phyloP scores from a whole-genome alignment of 2,113 vertebrate species.

The Canis aureus region DNA sequence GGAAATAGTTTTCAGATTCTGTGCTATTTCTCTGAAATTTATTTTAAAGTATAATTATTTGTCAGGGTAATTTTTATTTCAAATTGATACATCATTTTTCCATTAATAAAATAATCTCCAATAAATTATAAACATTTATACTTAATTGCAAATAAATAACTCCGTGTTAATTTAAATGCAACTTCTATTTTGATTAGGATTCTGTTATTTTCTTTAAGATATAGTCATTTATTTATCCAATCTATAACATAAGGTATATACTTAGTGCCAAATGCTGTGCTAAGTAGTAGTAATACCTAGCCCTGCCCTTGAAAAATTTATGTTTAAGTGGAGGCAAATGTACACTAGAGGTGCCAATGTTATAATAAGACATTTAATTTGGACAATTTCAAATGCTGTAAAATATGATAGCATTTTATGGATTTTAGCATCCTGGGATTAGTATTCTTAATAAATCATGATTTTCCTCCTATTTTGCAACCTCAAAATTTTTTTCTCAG shows the following conservation, averaged over 20 bases:
- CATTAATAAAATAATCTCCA: background rate
- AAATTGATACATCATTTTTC: background rate
- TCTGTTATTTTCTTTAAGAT: background rate
- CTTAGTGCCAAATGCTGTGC: background rate
- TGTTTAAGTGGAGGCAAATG: background rate
- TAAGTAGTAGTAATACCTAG: background rate
- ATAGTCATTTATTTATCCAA: background rate
- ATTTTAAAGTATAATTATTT: constrained; percentile 26
- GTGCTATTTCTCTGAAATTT: background rate
- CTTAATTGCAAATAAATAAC: background rate
- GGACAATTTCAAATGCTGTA: background rate
- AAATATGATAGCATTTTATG: background rate
- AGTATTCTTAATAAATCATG: background rate
- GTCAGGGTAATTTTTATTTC: background rate
- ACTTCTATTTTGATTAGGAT: constrained; percentile 35
- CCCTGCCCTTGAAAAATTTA: background rate
- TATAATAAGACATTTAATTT: background rate
- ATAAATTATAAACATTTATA: background rate
- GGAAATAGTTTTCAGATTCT: background rate
- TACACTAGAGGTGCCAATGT: background rate
- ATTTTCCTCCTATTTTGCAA: background rate
- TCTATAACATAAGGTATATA: background rate
- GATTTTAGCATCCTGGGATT: background rate
- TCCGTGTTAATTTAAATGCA: background rate
- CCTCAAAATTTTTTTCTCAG: background rate